A percentile compares a stretch with the other conserved stretches of the same genome.
Evolutionary conservation across 2,797 vertebrate genomes (phyloP).

Genomic region (Gobionotothen gibberifrons): DNA sequence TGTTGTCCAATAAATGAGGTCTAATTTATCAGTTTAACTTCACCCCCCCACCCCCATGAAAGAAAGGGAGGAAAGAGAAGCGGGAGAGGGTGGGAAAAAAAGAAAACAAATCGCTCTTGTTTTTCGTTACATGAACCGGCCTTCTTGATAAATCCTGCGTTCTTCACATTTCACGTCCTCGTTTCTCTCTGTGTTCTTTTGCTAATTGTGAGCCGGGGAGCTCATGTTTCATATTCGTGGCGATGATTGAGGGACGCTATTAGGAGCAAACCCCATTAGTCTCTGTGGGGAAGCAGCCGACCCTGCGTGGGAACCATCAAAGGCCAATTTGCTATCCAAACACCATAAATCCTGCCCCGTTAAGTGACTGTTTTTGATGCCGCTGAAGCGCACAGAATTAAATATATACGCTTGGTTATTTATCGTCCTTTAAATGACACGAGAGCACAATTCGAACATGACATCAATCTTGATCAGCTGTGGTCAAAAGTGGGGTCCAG

Average conservation of each 20-base stretch:
- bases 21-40: slow-evolving; percentile 99
- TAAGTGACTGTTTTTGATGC: slow-evolving; percentile 75
- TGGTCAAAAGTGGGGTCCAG: slow-evolving; percentile 39
- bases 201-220: slow-evolving; percentile 65
- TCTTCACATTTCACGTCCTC: slow-evolving; percentile 22
- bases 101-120: slow-evolving; percentile 56
- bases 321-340: slow-evolving; percentile 71
- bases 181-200: slow-evolving; percentile 36
- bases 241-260: slow-evolving; percentile 68
- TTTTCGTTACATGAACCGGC: slow-evolving; percentile 53
- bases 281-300: slow-evolving; percentile 48
- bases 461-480: slow-evolving; percentile 52
- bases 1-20: slow-evolving; percentile 97
- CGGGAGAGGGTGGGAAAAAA: background rate
- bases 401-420: slow-evolving; percentile 52
- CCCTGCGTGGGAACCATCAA: slow-evolving; percentile 71
- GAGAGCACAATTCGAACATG: slow-evolving; percentile 38
- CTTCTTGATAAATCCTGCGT: slow-evolving; percentile 14
- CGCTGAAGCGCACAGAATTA: slow-evolving; percentile 40
- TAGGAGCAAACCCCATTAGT: slow-evolving; percentile 60
- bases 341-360: slow-evolving; percentile 66
- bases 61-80: slow-evolving; percentile 64
- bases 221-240: slow-evolving; percentile 54
- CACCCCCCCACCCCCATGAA: slow-evolving; percentile 66
- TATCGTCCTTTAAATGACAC: slow-evolving; percentile 58